Evolutionary conservation across 2,113 vertebrate genomes (phyloP).

Genomic region (Gadus chalcogrammus): DNA sequence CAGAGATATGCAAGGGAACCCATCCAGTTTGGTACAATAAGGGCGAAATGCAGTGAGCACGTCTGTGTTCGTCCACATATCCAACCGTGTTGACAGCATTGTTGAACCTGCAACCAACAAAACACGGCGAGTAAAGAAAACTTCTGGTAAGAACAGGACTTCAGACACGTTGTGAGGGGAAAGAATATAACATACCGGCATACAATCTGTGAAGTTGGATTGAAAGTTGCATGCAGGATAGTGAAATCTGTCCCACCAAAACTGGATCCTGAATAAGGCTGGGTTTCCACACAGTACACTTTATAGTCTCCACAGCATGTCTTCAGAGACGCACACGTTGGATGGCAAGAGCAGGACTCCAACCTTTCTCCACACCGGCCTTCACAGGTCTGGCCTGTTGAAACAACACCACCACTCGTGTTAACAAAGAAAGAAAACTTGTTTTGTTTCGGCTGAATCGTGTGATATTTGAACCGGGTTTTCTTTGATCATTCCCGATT

Average conservation of each 20-base stretch:
- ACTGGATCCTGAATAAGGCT: slow-evolving; percentile 82
- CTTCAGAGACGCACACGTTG: slow-evolving; percentile 74
- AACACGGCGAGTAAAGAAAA: no score
- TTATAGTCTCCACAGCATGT: slow-evolving; percentile 79
- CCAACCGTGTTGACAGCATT: slow-evolving; percentile 66
- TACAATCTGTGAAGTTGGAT: slow-evolving; percentile 38
- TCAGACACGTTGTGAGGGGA: no score
- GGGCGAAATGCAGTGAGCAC: slow-evolving; percentile 85
- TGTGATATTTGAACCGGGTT: no score
- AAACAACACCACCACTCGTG: neutral
- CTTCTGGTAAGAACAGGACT: no score
- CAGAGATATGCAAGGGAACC: slow-evolving; percentile 79
- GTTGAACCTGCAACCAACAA: slow-evolving; percentile 76
- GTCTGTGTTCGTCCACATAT: slow-evolving; percentile 63
- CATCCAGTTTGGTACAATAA: slow-evolving; percentile 85
- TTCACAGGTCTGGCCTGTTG: slow-evolving; percentile 72
- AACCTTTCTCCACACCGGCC: slow-evolving; percentile 68
- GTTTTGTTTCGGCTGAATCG: no score
- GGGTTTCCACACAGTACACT: slow-evolving; percentile 76
- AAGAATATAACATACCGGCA: slow-evolving; percentile 73
- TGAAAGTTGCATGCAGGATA: slow-evolving; percentile 62
- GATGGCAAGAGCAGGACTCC: slow-evolving; percentile 80
- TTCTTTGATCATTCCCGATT: no score
- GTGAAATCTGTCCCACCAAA: slow-evolving; percentile 85
- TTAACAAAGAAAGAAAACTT: neutral